Evolutionary conservation across 2,888 invertebrate species (phyloP).

Genomic region (Myopa tessellatipennis): DNA sequence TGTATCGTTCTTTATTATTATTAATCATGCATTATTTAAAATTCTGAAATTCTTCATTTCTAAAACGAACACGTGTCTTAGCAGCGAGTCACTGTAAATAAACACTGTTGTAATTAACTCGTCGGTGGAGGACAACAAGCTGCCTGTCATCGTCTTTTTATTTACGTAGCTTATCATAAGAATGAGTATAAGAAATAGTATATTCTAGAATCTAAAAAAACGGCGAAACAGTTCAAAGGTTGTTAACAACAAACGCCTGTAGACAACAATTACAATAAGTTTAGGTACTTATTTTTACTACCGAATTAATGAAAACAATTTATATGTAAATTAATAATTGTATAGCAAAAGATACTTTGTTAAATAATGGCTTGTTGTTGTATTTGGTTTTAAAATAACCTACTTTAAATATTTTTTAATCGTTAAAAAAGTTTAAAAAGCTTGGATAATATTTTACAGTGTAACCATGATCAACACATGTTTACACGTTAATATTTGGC

Average conservation of each 20-base stretch:
- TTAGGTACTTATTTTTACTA: not conserved
- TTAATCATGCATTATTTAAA: too few species aligned
- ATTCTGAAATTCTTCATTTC: too few species aligned
- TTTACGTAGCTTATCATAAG: not conserved
- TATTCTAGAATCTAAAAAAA: not conserved
- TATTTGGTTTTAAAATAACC: not conserved
- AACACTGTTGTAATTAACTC: not conserved
- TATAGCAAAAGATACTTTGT: not conserved
- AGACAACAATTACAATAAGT: not conserved
- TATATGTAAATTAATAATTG: not conserved
- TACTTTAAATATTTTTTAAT: not conserved
- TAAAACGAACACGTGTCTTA: not conserved
- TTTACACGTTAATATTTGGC: too few species aligned
- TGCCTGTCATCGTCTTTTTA: not conserved
- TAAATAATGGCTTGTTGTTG: not conserved
- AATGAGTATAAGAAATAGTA: too few species aligned
- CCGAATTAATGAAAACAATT: not conserved
- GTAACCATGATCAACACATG: too few species aligned
- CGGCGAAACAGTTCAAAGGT: not conserved
- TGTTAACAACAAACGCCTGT: too few species aligned
- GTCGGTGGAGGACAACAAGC: too few species aligned
- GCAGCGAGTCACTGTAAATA: not conserved
- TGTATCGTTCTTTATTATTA: too few species aligned
- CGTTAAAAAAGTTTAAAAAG: not conserved
- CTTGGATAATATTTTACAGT: too few species aligned